Conservation (phyloP, 2,113 vertebrate species). For the Forbesichthys agassizii region DNA sequence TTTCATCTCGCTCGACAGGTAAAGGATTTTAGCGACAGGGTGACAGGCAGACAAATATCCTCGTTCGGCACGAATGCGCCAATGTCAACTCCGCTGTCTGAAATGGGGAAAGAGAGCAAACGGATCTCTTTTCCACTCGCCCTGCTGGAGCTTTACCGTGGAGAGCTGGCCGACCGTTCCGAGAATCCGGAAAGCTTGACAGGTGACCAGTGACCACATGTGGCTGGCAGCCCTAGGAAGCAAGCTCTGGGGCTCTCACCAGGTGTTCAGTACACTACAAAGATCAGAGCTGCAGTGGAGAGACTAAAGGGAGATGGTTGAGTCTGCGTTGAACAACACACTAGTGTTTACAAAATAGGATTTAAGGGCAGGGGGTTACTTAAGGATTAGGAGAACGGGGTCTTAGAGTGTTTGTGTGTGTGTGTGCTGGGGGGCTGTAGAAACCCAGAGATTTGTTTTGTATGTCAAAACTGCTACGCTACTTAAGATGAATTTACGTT, state of each 20-base stretch:
- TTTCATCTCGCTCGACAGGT: slow-evolving; percentile 4
- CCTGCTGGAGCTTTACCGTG: slow-evolving; percentile 4
- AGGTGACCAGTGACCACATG: slow-evolving; percentile 32
- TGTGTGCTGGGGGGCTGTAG: neutral
- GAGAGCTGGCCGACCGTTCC: slow-evolving; percentile 23
- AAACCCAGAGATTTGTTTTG: neutral
- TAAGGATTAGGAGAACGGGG: no score
- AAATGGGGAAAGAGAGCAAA: neutral
- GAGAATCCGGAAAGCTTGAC: neutral
- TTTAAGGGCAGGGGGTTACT: neutral
- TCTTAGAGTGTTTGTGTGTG: no score
- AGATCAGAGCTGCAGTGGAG: slow-evolving; percentile 9
- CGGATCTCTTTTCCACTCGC: slow-evolving; percentile 3
- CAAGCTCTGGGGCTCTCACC: slow-evolving; percentile 31
- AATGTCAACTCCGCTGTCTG: slow-evolving; percentile 32
- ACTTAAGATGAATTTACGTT: slow-evolving; percentile 28
- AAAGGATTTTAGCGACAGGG: slow-evolving; percentile 20
- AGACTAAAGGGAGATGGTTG: neutral
- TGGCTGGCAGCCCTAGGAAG: slow-evolving; percentile 44
- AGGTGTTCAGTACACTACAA: slow-evolving; percentile 50
- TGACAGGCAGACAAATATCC: slow-evolving; percentile 9
- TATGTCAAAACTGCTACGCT: slow-evolving; percentile 28
- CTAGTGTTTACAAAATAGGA: neutral
- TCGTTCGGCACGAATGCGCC: slow-evolving; percentile 13
- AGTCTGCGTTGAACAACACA: neutral